These are phyloP conservation scores for Paratrypauchen microcephalus DNA, from an alignment of 2,797 vertebrate species.

Conservation along the genomic window DNA sequence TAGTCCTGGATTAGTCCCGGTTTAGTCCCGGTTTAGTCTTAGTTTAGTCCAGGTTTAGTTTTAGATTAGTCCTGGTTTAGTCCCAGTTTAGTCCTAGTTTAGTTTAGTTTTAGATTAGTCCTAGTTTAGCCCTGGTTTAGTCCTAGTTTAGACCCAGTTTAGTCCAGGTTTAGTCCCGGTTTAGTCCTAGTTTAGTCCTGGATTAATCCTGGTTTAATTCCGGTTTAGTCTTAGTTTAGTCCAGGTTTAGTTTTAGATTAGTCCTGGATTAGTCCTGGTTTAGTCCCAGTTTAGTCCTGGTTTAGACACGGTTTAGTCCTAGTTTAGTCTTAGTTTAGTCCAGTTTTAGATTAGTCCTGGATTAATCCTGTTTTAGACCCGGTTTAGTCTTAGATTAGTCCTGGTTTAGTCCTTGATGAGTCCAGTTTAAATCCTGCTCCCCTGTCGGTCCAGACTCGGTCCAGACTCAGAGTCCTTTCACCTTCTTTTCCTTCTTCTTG, in stretches of 20 bases:
- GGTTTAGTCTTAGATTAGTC: background rate
- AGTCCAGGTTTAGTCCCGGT: no score
- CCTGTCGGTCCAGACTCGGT: no score
- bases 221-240: background rate
- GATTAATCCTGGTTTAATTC: background rate
- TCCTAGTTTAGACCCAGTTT: background rate
- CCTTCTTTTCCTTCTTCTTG: slow-evolving; percentile 52
- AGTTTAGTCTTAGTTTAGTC: no score
- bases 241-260: background rate
- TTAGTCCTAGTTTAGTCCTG: no score
- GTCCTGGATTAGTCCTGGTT: background rate
- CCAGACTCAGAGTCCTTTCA: no score
- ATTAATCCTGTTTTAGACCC: background rate
- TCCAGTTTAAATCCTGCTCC: no score
- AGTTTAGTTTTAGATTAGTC: no score
- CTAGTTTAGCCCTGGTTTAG: background rate
- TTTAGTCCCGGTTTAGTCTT: background rate
- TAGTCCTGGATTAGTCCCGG: background rate
- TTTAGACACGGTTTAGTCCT: background rate
- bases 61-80: background rate
- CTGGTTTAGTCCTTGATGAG: background rate
- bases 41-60: no score
- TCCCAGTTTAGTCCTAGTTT: no score
- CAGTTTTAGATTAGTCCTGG: background rate
- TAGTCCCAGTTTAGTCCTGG: background rate